Evolutionary conservation across 2,888 invertebrate species (phyloP), one percentile per base, ranked within the genome.

Genomic region (Litoditis marina): DNA sequence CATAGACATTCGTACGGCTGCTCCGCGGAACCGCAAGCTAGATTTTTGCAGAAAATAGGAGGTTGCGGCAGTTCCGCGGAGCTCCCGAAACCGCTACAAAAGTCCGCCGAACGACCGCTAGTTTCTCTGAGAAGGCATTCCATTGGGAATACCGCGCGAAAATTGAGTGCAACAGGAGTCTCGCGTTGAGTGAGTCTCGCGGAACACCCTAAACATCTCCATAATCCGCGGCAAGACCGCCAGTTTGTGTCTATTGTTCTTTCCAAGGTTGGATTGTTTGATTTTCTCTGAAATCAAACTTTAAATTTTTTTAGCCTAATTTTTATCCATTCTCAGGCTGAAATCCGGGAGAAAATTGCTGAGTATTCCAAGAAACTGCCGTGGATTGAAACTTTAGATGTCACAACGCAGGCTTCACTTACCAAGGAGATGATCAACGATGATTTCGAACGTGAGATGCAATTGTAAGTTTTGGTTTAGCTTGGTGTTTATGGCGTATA

Each of bases 381-480:
- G 6, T 81, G 81, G 81, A 60, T 78, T 11, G 76, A 77, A 50
- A 78, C 79, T 0, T 56, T 81, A 34, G 78, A 80, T 59, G 73
- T 81, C 27, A 69, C 70, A 7, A 73, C 77, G 7, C 60, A 69
- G 13, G 68, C 60, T 6, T 64, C 71, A 46, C 59, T 73, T 53
- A 73, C 69, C 55, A 70, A 69, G 25, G 70, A 73, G 30, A 54
- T 65, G 28, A 77, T 76, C 34, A 68, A 79, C 54, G 66, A 79
- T 62, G 81, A 81, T 58, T 80, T 81, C 57, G 74, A 78, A 50
- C 69, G 81, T 22, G 81, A 81, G 60, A 67, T 78, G 44, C 65
- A 70, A 7, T 81, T 81, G 81, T 81, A 46, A 69, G 79, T 65
- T 52, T 56, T 51, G 36, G 49, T 56, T 30, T 32, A 30, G 39